Base-by-base conservation (phyloP, 2,888 invertebrate species). In the Coleophora flavipennella region DNA sequence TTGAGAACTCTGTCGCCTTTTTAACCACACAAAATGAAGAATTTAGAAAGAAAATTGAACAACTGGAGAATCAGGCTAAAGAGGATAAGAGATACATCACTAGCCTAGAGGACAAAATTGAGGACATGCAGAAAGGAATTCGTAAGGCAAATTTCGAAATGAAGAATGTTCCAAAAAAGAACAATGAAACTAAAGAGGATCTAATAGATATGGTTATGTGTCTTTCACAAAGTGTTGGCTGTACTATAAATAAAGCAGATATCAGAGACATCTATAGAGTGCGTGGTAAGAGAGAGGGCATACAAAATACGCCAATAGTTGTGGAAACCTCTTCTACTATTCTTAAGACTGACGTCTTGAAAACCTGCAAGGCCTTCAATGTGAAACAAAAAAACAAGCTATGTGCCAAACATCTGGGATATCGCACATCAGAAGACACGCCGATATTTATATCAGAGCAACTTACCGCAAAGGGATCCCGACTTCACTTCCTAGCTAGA, bases 181-280 rank as follows among this genome's bases (percentile, higher is more conserved):
- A 35, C 0, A 38, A 27, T 1, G 51, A 51, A 35, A 37, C 42
- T 0, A 43, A 39, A 14, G 36, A 41, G 13, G 46, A 51, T 25
- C 34, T 51, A 1, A 25, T 42, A 7, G 26, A 40, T 0, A 49
- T 47, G 45, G 42, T 48, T 8, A 8, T 33, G 8, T 29, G 28
- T 9, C 26, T 47, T 1, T 37, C 49, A 1, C 38, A 34, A 14
- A 38, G 36, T 8, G 27, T 46, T 1, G 40, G 13, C 13, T 45
- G 41, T 34, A 25, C 36, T 9, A 35, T 46, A 3, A 26, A 13
- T 1, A 35, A 38, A 27, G 4, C 12, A 0, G 38, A 44, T 14
- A 43, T 49, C n/a, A 43, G 38, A 10, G 45, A 51, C 10, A 43
- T 49, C 10, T 45, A 45, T 32, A 38, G 51, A 35, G 34, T 45